Base-by-base conservation (phyloP, 2,888 invertebrate species). In the Keiferia lycopersicella region DNA sequence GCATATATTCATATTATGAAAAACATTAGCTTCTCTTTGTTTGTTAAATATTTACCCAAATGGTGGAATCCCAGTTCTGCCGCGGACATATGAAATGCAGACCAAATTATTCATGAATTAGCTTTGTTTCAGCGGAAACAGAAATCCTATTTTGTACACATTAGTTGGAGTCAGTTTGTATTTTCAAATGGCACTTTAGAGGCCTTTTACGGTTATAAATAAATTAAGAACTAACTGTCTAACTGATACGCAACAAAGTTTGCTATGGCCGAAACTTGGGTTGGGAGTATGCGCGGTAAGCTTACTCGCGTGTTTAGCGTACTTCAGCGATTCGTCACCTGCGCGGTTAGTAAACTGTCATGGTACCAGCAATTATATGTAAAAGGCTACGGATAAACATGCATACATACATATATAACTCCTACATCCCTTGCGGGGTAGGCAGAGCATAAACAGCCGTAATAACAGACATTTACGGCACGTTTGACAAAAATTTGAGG, bases 91-190 rank as follows among this genome's bases (percentile, higher is more conserved):
- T 51, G 51, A 51, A 51, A 56, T 56, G 56, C 56, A 18, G 34
- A n/a, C 56, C 14, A 56, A 56, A 30, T 56, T 30, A 56, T 56
- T 56, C 22, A 56, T 56, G 56, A 22, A 56, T 30, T 30, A 56
- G 8, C 30, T 26, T n/a, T 26, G 34, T 56, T 56, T 51, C 2
- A 20, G 22, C 12, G 20, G 51, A 51, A 51, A 51, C 51, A 51
- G 12, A 7, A 12, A 51, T 12, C 6, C 34, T 34, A 34, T 1
- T 7, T 34, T 10, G 7, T 10, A 20, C 3, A 20, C 11, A 2
- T 12, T 51, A 12, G 20, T 20, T 22, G 12, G 11, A 10, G 7
- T 51, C 12, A 12, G 51, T 51, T 18, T 51, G 20, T 20, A 2
- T 8, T 41, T 20, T 11, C 20, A 22, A 51, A 51, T 51, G 51